Conservation (phyloP, 2,888 invertebrate species). For the Leptinotarsa tumamoca region DNA sequence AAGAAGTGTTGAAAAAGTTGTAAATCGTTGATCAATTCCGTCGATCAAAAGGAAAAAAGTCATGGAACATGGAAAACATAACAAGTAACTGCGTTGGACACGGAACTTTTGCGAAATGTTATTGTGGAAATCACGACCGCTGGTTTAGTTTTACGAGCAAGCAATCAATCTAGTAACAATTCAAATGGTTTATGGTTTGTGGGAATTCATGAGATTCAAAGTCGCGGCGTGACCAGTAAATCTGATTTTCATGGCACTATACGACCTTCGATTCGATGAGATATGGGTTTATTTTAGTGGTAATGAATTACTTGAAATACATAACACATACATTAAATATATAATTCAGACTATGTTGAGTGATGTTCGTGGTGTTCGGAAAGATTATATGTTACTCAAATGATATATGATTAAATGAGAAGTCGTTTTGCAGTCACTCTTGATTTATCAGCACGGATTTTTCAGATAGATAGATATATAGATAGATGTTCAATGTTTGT, state of each 20-base stretch:
- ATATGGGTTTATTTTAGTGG: constrained; percentile 25
- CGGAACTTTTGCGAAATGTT: neutral
- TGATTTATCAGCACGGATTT: neutral
- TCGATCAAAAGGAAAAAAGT: too few relatives aligned
- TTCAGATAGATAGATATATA: neutral
- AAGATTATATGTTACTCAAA: neutral
- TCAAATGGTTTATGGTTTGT: constrained; percentile 33
- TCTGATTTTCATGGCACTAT: constrained; percentile 35
- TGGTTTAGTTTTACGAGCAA: constrained; percentile 6
- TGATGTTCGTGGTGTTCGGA: neutral
- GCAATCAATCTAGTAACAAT: constrained; percentile 26
- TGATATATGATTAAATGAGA: neutral
- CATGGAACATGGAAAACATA: too few relatives aligned
- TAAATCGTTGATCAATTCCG: too few relatives aligned
- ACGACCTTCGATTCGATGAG: constrained; percentile 32
- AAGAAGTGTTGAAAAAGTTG: too few relatives aligned
- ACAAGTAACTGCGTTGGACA: neutral
- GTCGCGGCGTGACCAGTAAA: constrained; percentile 39
- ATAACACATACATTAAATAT: neutral
- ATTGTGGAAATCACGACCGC: neutral
- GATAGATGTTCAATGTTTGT: too few relatives aligned
- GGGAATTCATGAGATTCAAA: constrained; percentile 36
- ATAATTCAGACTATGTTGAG: neutral
- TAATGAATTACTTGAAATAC: constrained; percentile 6
- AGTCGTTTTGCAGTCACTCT: neutral